Percentiles rank a stretch among this genome's conserved stretches.
These are phyloP conservation scores for Gorilla gorilla DNA, from an alignment of 2,113 vertebrate species.

Conservation along the genomic window DNA sequence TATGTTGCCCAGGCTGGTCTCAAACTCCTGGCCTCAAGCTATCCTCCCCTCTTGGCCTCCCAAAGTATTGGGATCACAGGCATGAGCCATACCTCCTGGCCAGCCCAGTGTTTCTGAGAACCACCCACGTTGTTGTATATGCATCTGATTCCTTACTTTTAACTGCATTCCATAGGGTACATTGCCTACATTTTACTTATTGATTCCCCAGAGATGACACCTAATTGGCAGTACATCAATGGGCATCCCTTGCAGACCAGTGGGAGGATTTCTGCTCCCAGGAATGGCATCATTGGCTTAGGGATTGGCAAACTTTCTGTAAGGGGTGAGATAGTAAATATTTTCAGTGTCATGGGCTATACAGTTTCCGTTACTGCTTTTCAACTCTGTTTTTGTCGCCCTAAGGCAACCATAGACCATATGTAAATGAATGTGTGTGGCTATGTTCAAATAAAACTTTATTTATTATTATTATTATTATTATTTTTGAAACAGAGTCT, in stretches of 20 bases:
- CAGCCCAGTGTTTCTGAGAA: not conserved
- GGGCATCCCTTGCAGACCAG: not conserved
- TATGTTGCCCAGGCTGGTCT: no score
- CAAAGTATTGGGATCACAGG: no score
- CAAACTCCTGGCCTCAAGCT: no score
- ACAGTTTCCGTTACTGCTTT: not conserved
- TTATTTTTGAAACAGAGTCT: no score
- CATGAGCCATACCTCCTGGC: no score
- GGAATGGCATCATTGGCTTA: not conserved
- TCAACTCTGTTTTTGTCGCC: not conserved
- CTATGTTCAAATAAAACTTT: slow-evolving; percentile 26
- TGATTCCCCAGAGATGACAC: not conserved
- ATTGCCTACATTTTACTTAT: not conserved
- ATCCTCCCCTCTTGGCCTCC: no score
- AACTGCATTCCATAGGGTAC: not conserved
- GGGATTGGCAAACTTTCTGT: not conserved
- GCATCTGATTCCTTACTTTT: not conserved
- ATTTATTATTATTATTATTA: not conserved
- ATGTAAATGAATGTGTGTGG: not conserved
- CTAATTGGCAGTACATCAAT: not conserved
- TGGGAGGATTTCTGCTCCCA: not conserved
- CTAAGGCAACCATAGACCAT: not conserved
- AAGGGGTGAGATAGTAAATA: not conserved
- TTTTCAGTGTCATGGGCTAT: not conserved
- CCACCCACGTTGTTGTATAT: not conserved